Evolutionary conservation across 1,140 invertebrate genomes (phyloP), one percentile per base, ranked within the genome.

Genomic region (Hypsibius dujardini): DNA sequence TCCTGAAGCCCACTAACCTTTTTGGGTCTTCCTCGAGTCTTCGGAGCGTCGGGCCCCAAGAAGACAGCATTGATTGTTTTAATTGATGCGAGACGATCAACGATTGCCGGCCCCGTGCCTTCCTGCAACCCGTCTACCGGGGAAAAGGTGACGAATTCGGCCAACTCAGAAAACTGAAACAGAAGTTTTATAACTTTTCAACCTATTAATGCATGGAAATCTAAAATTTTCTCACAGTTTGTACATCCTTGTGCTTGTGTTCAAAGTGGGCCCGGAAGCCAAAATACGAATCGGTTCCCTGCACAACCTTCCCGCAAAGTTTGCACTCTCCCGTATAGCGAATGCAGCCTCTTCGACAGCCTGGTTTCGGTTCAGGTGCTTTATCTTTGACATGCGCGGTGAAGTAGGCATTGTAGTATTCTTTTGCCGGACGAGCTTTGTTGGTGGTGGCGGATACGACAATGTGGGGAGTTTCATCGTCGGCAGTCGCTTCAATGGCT

Each of bases 21-120:
- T 69, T 70, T 72, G 46, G 2, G 2, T 72, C 7, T 47, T 71
- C 59, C 72, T 74, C 50, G 76, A 83, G 84, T 46, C 79, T 98
- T 1, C 95, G 98, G 93, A 91, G 97, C 77, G 88, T 86, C 71
- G 92, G 98, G n/a, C 92, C 98, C 0, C 85, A 85, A 15, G 91
- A 28, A 28, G 28, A 28, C 28, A 28, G 28, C 28, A 28, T 28
- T 28, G 28, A 28, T 28, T 28, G 28, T 28, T 28, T 28, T 28
- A 28, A 28, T 28, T 28, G 28, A 28, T 28, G 28, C 28, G 28
- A 28, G 28, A 28, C 28, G 28, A 28, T 28, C 28, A 28, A 28
- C 28, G 28, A 28, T 28, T 28, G 28, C 28, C 28, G 28, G 28
- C 28, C 28, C 28, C 28, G 28, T 28, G 28, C 28, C 28, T 28